Evolutionary conservation across 1,140 invertebrate genomes (phyloP), one percentile per base, ranked within the genome.

Genomic region (Procambarus virginalis): DNA sequence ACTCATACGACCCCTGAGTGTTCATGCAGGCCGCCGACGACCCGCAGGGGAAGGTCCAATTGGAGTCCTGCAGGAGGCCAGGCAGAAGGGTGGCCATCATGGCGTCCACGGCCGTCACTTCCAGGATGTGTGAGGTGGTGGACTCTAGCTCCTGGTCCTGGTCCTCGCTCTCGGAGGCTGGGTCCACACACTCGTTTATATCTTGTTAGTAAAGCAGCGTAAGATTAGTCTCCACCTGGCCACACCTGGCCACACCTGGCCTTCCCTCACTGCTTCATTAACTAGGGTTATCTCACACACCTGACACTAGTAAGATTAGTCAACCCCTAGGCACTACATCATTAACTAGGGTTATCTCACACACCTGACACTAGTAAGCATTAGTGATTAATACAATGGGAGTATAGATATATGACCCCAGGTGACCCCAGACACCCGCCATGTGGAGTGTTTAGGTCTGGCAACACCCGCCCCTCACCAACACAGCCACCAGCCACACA

Each of bases 21-120:
- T 98, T 98, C 22, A 97, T 94, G 93, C 97, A 98, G 93, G 97
- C 96, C 2, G 97, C 98, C 64, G 97, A 97, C 93, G 96, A 97
- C 5, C 97, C 97, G 93, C 97, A 98, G 3, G 96, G 95, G 92
- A 89, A 86, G 46, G 90, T 79, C 79, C 92, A 92, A 80, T 92
- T 92, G 92, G 86, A 93, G 86, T 95, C 95, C 93, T 97, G 97
- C 97, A 73, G 95, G 95, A 14, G 96, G 96, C 94, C 97, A 97
- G 2, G 95, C 92, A 93, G 97, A 97, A 87, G 95, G 94, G 94
- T 96, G 97, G 89, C 95, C 49, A 86, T 46, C 6, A 86, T 8
- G 34, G 55, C 76, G 9, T 86, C 84, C 22, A 79, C 14, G 17
- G 64, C 58, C 0, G 76, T 64, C 75, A 86, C 48, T 12, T 78